Conservation (phyloP, 2,888 invertebrate genomes). For the Synanthedon myopaeformis region DNA sequence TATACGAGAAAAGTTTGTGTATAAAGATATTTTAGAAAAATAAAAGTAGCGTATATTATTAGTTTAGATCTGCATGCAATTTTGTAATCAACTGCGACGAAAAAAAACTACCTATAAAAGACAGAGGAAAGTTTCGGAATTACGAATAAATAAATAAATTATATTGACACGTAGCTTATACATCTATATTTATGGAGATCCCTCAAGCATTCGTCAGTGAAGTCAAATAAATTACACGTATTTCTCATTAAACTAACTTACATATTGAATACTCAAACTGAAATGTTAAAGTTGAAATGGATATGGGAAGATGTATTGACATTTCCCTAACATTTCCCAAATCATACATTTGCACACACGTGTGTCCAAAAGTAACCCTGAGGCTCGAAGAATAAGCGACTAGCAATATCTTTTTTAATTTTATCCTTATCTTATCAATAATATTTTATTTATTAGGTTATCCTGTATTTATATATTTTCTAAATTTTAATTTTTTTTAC, state of each 20-base stretch:
- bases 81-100: too few relatives aligned
- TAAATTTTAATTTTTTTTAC: too few relatives aligned
- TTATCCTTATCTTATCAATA: not conserved
- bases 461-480: not conserved
- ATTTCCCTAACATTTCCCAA: conserved; percentile 17
- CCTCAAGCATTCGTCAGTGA: not conserved
- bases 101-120: too few relatives aligned
- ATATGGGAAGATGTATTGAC: conserved; percentile 29
- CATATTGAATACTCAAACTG: conserved; percentile 29
- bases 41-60: too few relatives aligned
- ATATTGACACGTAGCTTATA: too few relatives aligned
- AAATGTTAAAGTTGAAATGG: conserved; percentile 23
- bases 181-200: too few relatives aligned
- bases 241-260: conserved; percentile 17
- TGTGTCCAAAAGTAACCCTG: conserved; percentile 22
- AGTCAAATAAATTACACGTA: conserved; percentile 13
- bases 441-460: not conserved
- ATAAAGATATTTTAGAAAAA: too few relatives aligned
- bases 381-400: conserved; percentile 7
- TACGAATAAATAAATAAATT: too few relatives aligned
- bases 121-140: too few relatives aligned
- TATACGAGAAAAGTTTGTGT: too few relatives aligned
- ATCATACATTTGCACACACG: conserved; percentile 17
- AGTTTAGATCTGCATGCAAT: too few relatives aligned
- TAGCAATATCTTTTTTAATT: not conserved